Conservation (phyloP, 2,113 vertebrate genomes). For the Opisthocomus hoazin region DNA sequence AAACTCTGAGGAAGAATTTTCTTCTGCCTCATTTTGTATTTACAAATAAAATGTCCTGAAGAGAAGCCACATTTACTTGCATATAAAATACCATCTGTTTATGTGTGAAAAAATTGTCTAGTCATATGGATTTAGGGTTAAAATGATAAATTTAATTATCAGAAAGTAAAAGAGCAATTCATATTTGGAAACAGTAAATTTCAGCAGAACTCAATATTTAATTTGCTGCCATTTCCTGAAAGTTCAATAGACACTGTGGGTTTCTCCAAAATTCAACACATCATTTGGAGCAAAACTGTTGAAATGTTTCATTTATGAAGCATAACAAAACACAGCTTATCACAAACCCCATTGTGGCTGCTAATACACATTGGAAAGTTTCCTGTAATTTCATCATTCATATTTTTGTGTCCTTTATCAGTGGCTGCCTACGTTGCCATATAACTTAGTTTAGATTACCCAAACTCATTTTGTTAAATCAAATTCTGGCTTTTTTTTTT, state of each 20-base stretch:
- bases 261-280: background rate
- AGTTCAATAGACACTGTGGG: background rate
- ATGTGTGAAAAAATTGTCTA: background rate
- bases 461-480: background rate
- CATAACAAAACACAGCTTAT: background rate
- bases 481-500: accelerated
- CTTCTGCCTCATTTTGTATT: background rate
- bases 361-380: background rate
- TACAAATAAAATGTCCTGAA: background rate
- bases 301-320: background rate
- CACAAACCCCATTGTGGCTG: background rate
- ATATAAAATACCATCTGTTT: conserved; percentile 18
- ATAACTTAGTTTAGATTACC: background rate
- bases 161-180: conserved; percentile 24
- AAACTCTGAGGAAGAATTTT: background rate
- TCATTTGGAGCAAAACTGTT: background rate
- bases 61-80: background rate
- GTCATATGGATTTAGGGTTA: background rate
- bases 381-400: background rate
- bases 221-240: background rate
- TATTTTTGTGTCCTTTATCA: background rate
- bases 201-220: background rate
- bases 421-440: background rate
- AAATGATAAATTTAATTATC: background rate
- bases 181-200: background rate